Conservation (phyloP, 2,113 vertebrate species). For the Circaetus cinerascens region DNA sequence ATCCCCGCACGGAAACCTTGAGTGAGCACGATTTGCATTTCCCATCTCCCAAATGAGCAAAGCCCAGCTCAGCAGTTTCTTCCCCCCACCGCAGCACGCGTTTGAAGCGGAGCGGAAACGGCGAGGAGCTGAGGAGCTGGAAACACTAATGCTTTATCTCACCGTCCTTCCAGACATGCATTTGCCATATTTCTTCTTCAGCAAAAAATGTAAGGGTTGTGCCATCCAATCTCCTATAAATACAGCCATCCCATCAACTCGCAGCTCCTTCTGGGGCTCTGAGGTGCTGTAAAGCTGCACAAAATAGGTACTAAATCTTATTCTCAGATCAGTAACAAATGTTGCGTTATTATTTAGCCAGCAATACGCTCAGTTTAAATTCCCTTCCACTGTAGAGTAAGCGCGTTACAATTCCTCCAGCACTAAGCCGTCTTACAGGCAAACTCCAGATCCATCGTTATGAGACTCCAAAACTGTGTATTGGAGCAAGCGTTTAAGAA, state of each 20-base stretch:
- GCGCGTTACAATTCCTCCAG: fast-evolving
- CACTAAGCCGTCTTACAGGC: neutral
- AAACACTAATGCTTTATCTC: neutral
- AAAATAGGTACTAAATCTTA: neutral
- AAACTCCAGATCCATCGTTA: neutral
- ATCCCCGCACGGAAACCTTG: fast-evolving
- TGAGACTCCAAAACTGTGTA: neutral
- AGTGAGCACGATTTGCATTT: fast-evolving
- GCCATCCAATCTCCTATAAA: neutral
- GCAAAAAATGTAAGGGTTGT: neutral
- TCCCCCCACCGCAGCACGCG: neutral
- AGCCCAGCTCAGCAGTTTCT: neutral
- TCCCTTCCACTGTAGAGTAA: neutral
- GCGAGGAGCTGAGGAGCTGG: neutral
- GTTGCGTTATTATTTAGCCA: neutral
- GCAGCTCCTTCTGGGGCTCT: neutral
- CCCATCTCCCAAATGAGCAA: neutral
- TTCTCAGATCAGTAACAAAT: neutral
- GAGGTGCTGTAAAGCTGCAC: neutral
- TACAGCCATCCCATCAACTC: neutral
- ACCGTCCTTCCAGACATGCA: fast-evolving
- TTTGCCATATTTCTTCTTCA: neutral
- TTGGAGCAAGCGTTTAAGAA: neutral
- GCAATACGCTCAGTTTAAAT: fast-evolving
- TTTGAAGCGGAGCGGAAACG: neutral